A percentile compares a stretch with the other conserved stretches of the same genome.
phyloP scores from a whole-genome alignment of 1,140 invertebrate species.

The Copidosoma floridanum region DNA sequence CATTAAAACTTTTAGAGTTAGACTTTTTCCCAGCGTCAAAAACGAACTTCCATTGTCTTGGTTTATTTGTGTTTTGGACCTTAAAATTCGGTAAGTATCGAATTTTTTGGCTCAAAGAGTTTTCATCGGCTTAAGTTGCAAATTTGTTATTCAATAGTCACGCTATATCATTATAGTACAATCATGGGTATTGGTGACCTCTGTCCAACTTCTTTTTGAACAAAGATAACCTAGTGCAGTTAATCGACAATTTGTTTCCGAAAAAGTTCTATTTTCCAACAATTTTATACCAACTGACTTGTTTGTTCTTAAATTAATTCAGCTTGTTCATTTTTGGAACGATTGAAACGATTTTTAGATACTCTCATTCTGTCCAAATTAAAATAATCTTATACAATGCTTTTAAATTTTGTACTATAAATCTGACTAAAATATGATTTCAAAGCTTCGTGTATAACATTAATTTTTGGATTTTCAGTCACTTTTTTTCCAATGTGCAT shows the following conservation, averaged over 20 bases:
- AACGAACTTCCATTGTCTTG: constrained; percentile 32
- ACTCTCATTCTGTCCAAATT: neutral
- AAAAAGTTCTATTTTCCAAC: constrained; percentile 25
- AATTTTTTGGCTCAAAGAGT: neutral
- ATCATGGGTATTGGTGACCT: neutral
- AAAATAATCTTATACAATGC: neutral
- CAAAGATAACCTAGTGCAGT: constrained; percentile 2
- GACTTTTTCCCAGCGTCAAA: constrained; percentile 36
- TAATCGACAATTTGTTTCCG: constrained; percentile 13
- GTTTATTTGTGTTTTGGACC: constrained; percentile 35
- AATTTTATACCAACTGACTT: neutral
- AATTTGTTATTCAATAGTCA: constrained; percentile 25
- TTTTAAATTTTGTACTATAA: no score
- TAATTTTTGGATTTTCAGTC: no score
- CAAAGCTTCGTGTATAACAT: no score
- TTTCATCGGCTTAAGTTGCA: constrained; percentile 1
- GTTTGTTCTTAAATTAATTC: neutral
- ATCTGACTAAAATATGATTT: no score
- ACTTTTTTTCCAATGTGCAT: no score
- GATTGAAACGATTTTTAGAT: neutral
- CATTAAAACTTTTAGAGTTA: constrained; percentile 15
- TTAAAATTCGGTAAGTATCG: constrained; percentile 39
- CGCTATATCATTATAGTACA: constrained; percentile 20
- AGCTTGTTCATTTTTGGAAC: neutral
- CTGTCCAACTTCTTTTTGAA: constrained; percentile 12